Evolutionary conservation across 2,113 vertebrate species (phyloP).

Genomic region (Platysteira castanea): DNA sequence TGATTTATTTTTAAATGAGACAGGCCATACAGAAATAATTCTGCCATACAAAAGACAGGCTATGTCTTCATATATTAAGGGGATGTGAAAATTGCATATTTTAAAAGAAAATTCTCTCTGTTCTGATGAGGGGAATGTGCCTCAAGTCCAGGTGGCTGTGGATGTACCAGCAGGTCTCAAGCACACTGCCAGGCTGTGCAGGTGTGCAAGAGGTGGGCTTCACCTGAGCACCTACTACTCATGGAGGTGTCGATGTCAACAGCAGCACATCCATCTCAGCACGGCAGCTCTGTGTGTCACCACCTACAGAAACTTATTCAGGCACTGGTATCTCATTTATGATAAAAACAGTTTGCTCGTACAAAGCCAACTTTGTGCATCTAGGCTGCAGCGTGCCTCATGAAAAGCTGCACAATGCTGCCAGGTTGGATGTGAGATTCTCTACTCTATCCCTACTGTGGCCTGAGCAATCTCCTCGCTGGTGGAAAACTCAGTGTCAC

Average conservation of each 20-base stretch:
- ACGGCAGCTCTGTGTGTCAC: not conserved
- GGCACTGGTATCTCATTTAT: not conserved
- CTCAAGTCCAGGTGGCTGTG: not conserved
- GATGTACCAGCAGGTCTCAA: not conserved
- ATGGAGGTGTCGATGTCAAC: not conserved
- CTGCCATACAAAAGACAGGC: not conserved
- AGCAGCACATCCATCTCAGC: rapidly evolving
- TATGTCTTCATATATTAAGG: not conserved
- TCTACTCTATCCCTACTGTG: not conserved
- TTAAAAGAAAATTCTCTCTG: not conserved
- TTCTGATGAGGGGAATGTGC: not conserved
- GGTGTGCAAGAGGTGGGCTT: not conserved
- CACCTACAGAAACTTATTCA: not conserved
- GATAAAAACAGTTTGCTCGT: not conserved
- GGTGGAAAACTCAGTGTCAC: not conserved
- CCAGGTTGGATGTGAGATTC: not conserved
- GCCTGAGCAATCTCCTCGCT: not conserved
- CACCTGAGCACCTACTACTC: not conserved
- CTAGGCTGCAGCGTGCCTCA: not conserved
- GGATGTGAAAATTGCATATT: not conserved
- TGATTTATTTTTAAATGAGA: not conserved
- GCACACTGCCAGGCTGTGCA: not conserved
- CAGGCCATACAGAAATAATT: not conserved
- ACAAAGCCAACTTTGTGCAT: not conserved
- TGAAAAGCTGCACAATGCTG: not conserved